A percentile compares a stretch with the other conserved stretches of the same genome.
Evolutionary conservation across 37 sponge, comb jelly and placozoan species (phyloP).

Genomic region (Theonella swinhoei): DNA sequence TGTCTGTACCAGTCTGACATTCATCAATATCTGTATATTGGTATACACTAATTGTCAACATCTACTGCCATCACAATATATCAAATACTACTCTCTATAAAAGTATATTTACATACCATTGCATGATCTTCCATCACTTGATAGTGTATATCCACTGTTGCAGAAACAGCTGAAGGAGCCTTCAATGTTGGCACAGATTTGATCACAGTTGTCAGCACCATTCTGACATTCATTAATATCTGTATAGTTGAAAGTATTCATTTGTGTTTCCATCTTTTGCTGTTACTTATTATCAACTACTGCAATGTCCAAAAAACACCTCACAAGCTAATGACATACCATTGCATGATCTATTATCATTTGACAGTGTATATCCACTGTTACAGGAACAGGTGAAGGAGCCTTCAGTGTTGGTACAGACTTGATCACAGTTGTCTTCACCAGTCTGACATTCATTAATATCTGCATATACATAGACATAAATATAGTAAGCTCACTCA

Average conservation of each 20-base stretch:
- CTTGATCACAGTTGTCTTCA: constrained; percentile 48
- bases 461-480: too few relatives aligned
- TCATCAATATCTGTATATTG: constrained; percentile 54
- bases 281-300: too few relatives aligned
- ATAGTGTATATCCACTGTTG: constrained; percentile 8
- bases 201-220: constrained; percentile 23
- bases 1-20: constrained; percentile 43
- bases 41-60: too few relatives aligned
- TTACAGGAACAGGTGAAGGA: constrained; percentile 43
- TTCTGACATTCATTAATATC: constrained; percentile 12
- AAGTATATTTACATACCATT: not conserved
- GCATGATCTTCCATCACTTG: too few relatives aligned
- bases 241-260: too few relatives aligned
- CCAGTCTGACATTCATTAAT: constrained; percentile 46
- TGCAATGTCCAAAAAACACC: too few relatives aligned
- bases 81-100: not conserved
- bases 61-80: not conserved
- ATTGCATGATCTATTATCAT: not conserved
- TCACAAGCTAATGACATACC: too few relatives aligned
- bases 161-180: constrained; percentile 43
- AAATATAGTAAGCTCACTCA: too few relatives aligned
- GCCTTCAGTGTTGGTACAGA: constrained; percentile 40
- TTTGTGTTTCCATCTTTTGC: too few relatives aligned
- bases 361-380: constrained; percentile 18
- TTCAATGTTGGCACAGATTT: constrained; percentile 36